These are phyloP conservation scores for Buceros bicornis DNA, from an alignment of 2,797 vertebrate genomes.

Conservation along the genomic window DNA sequence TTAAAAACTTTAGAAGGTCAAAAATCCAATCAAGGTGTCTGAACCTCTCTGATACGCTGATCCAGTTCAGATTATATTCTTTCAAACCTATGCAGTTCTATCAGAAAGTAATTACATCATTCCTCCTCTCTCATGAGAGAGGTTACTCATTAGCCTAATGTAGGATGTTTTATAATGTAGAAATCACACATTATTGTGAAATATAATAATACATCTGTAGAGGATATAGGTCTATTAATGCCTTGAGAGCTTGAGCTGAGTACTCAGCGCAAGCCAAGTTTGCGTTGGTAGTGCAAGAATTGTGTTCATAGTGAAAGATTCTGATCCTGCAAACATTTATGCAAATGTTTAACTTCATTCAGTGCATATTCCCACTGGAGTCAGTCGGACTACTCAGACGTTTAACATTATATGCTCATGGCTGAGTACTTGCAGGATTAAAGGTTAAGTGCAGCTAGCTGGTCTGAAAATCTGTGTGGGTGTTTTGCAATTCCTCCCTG, in stretches of 20 bases:
- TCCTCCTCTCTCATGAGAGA: neutral
- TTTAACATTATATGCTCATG: slow-evolving; percentile 63
- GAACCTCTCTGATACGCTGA: neutral
- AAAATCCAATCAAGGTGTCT: accelerated
- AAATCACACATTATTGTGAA: neutral
- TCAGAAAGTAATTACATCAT: neutral
- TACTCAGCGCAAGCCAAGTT: neutral
- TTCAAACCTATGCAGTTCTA: neutral
- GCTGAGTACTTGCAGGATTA: slow-evolving; percentile 66
- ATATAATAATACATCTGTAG: neutral
- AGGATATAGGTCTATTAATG: neutral
- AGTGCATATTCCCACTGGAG: neutral
- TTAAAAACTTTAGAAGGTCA: neutral
- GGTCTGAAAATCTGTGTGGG: slow-evolving; percentile 68
- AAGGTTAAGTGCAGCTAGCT: slow-evolving; percentile 73
- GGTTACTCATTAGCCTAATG: neutral
- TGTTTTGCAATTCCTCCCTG: slow-evolving; percentile 62
- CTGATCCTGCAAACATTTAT: slow-evolving; percentile 25
- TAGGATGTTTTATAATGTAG: neutral
- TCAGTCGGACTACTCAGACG: slow-evolving; percentile 41
- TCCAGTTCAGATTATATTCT: neutral
- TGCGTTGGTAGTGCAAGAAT: neutral
- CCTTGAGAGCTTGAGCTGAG: neutral
- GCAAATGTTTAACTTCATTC: slow-evolving; percentile 65
- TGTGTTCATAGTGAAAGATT: slow-evolving; percentile 11